Conservation (phyloP, 2,888 invertebrate genomes). For the Xestoiulus laeticollis region DNA sequence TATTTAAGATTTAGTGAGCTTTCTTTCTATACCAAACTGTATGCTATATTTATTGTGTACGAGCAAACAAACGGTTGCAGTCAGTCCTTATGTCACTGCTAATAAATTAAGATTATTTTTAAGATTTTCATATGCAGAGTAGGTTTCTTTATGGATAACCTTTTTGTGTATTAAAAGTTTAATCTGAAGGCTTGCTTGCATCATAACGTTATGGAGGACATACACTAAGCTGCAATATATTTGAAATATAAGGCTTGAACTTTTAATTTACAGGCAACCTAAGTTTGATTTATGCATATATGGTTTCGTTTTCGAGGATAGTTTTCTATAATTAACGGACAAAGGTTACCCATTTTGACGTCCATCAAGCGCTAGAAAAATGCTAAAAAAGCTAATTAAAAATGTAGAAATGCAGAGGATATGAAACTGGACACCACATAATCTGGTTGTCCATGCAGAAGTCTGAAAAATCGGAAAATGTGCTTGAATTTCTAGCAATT, state of each 20-base stretch:
- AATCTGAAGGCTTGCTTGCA: not conserved
- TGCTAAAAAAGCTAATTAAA: not conserved
- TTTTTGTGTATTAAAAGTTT: not conserved
- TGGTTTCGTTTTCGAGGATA: not conserved
- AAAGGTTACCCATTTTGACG: not conserved
- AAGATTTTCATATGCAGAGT: not conserved
- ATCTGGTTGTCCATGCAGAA: no score
- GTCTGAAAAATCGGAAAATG: no score
- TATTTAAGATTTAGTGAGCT: not conserved
- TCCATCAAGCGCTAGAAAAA: not conserved
- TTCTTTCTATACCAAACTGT: not conserved
- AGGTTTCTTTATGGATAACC: not conserved
- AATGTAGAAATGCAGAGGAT: no score
- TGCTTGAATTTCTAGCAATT: no score
- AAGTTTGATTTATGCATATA: not conserved
- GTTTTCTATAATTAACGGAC: not conserved
- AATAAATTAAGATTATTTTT: not conserved
- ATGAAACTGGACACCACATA: no score
- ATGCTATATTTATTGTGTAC: not conserved
- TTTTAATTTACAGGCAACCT: not conserved
- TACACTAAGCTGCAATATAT: not conserved
- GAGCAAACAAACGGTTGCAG: not conserved
- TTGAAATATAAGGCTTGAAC: no score
- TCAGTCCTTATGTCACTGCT: not conserved
- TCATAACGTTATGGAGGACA: not conserved